Base-by-base conservation (phyloP, 2,797 vertebrate genomes). In the Poecilia velifera region DNA sequence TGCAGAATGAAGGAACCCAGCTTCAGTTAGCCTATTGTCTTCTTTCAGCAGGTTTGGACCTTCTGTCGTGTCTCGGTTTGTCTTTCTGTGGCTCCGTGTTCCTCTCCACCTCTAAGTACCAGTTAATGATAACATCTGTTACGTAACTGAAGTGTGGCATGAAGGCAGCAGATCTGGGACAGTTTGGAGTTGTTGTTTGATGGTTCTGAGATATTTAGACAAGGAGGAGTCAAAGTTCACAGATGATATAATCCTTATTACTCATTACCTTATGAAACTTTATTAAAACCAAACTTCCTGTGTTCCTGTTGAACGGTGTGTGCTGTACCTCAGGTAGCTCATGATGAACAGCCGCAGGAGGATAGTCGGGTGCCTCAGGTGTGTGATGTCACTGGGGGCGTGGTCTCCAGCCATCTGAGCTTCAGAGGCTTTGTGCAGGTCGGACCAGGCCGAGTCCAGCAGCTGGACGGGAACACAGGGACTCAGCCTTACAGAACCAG, bases 251-350 rank as follows among this genome's bases (percentile, higher is more conserved):
- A 46, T 43, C 10, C 10, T 71, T 14, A 13, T 43, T n/a, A 39
- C 22, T 71, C 6, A 14, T 43, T 43, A 22, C 64, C 64, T 4
- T 12, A 36, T 39, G 5, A 25, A 39, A 4, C 7, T 4, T 18
- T 25, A 64, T 64, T 34, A 34, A 68, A 39, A 66, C 34, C 14
- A 64, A 34, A 36, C 31, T 64, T 64, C 5, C 62, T 64, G 28
- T 59, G 28, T 1, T 1, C 59, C 16, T 64, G 20, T 10, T 25
- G 20, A 16, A 36, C 36, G 18, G 18, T 20, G 36, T 36, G 73
- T 76, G 34, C n/a, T 3, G 74, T 78, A 81, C 96, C 94, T 93
- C 82, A 95, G 90, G 79, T 89, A 96, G 84, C 95, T 94, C 95
- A 96, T 95, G 87, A 95, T 82, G 1, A 88, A 84, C 31, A 96